phyloP scores from a whole-genome alignment of 2,113 vertebrate species.

The Xyliphius kryptos region DNA sequence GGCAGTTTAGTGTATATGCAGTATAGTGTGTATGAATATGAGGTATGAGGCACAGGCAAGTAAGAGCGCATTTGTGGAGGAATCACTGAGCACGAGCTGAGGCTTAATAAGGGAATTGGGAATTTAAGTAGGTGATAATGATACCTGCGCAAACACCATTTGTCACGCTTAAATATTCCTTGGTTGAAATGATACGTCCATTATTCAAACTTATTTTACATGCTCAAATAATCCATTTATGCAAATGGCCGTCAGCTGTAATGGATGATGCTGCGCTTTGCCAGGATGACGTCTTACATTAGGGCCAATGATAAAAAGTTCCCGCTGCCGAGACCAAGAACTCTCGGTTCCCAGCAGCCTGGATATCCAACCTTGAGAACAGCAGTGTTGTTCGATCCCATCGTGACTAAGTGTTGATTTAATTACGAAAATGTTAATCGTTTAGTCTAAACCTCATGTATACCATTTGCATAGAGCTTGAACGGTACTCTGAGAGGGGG shows the following conservation, averaged over 20 bases:
- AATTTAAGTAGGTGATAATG: slow-evolving; percentile 21
- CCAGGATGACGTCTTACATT: slow-evolving; percentile 14
- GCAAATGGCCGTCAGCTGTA: slow-evolving; percentile 30
- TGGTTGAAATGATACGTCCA: slow-evolving; percentile 32
- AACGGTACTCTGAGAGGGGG: too few species aligned
- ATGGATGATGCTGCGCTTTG: slow-evolving; percentile 24
- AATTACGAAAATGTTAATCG: too few species aligned
- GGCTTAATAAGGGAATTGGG: slow-evolving; percentile 16
- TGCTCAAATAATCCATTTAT: slow-evolving; percentile 37
- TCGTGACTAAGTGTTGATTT: too few species aligned
- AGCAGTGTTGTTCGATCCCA: too few species aligned
- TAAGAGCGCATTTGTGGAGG: not conserved
- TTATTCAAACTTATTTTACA: slow-evolving; percentile 32
- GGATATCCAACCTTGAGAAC: too few species aligned
- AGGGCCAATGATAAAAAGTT: slow-evolving; percentile 15
- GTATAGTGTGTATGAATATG: too few species aligned
- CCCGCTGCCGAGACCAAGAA: too few species aligned
- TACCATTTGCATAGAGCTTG: too few species aligned
- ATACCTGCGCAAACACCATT: slow-evolving; percentile 27
- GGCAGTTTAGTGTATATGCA: too few species aligned
- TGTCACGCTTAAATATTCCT: slow-evolving; percentile 36
- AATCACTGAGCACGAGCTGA: too few species aligned
- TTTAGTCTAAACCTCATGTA: too few species aligned
- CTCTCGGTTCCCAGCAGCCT: too few species aligned
- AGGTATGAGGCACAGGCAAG: not conserved